These are phyloP conservation scores for Florisuga fusca DNA, from an alignment of 2,797 vertebrate species.

Conservation along the genomic window DNA sequence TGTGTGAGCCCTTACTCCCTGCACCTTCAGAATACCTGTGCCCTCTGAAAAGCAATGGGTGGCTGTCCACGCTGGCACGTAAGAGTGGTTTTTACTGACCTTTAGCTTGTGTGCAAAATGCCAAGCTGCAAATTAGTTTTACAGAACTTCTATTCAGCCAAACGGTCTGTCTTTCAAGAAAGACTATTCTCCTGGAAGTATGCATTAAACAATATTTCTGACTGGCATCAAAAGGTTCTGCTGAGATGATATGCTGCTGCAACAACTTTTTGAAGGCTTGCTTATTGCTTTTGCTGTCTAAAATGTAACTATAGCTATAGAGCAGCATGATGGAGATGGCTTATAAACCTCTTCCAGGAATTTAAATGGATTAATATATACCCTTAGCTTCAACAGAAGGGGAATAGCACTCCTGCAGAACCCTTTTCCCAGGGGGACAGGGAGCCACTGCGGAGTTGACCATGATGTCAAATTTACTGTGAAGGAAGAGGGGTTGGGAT, in stretches of 20 bases:
- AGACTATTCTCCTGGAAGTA: not conserved
- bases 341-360: conserved; percentile 16
- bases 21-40: rapidly evolving
- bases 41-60: not conserved
- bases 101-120: not conserved
- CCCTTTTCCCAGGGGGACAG: not conserved
- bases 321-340: conserved; percentile 1
- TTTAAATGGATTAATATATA: not conserved
- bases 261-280: conserved; percentile 45
- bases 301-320: conserved; percentile 27
- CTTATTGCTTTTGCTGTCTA: conserved; percentile 49
- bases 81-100: not conserved
- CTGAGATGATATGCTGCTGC: conserved; percentile 44
- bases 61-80: not conserved
- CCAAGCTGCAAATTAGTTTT: conserved; percentile 7
- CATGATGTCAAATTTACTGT: not conserved
- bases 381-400: not conserved
- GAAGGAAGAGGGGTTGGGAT: not conserved
- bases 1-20: not conserved
- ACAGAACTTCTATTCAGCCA: not conserved
- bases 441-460: rapidly evolving
- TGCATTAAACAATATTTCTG: conserved; percentile 27
- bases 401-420: not conserved
- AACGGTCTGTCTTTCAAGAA: not conserved
- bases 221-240: conserved; percentile 36